A percentile compares a stretch with the other conserved stretches of the same genome.
phyloP scores from a whole-genome alignment of 1,140 invertebrate genomes.

The Thaumetopoea pityocampa region DNA sequence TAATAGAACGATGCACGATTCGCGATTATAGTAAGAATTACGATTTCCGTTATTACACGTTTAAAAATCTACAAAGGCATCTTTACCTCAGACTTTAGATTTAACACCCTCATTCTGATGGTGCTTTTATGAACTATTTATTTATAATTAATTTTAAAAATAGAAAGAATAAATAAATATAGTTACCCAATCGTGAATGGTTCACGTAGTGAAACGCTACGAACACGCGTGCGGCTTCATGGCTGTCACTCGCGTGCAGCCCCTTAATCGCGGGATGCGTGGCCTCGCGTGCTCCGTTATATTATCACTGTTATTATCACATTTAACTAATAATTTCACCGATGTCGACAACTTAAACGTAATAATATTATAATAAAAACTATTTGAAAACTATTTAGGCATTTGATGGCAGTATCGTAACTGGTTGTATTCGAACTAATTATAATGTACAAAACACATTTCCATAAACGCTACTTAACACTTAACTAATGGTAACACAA shows the following conservation, averaged over 20 bases:
- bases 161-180: constrained; percentile 67
- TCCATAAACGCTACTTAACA: constrained; percentile 52
- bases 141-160: constrained; percentile 65
- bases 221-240: not conserved
- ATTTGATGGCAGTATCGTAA: constrained; percentile 74
- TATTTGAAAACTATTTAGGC: constrained; percentile 67
- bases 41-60: constrained; percentile 58
- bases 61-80: constrained; percentile 76
- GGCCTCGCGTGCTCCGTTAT: constrained; percentile 32
- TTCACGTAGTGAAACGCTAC: constrained; percentile 25
- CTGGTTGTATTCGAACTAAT: constrained; percentile 68
- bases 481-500: constrained; percentile 74
- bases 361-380: constrained; percentile 54
- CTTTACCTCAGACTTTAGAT: constrained; percentile 75
- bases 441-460: constrained; percentile 64
- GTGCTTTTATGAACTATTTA: constrained; percentile 62
- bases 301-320: constrained; percentile 66
- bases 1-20: constrained; percentile 68
- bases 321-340: constrained; percentile 70
- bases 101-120: constrained; percentile 67
- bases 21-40: constrained; percentile 59
- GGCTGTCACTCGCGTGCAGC: not conserved
- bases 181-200: constrained; percentile 44
- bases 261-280: not conserved
- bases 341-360: constrained; percentile 48